These are phyloP conservation scores for Pavo muticus DNA, from an alignment of 2,113 vertebrate species.

Conservation along the genomic window DNA sequence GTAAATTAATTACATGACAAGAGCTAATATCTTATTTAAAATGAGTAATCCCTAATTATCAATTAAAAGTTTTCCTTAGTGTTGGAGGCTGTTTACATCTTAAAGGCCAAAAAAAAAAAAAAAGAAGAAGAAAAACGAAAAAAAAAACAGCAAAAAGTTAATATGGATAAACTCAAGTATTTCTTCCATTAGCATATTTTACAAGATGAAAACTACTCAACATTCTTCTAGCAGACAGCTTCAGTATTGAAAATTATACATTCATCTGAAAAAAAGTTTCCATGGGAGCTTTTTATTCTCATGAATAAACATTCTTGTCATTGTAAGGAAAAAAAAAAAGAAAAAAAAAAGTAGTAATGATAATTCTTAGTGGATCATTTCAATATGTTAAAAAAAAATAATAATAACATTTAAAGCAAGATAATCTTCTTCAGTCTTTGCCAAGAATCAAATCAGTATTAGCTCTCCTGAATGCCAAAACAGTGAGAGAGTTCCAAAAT, in stretches of 20 bases:
- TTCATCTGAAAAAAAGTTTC: neutral
- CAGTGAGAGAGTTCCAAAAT: neutral
- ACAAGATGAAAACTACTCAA: neutral
- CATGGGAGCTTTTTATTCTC: neutral
- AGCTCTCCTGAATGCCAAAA: neutral
- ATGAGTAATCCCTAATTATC: slow-evolving; percentile 1
- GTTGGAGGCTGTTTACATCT: neutral
- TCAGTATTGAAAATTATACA: neutral
- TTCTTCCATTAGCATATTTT: neutral
- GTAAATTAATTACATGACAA: slow-evolving; percentile 39
- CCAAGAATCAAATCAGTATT: neutral
- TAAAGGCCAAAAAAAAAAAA: neutral
- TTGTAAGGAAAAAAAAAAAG: neutral
- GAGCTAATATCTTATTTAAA: slow-evolving; percentile 41
- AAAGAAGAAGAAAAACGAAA: neutral
- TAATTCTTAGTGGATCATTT: neutral
- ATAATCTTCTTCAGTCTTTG: neutral
- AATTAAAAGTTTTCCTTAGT: slow-evolving; percentile 21
- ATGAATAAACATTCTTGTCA: neutral
- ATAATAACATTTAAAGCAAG: neutral
- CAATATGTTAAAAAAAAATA: neutral
- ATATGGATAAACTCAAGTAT: neutral
- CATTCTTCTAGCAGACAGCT: neutral
- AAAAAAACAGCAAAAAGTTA: neutral
- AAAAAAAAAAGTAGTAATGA: neutral